A percentile compares a stretch with the other conserved stretches of the same genome.
These are phyloP conservation scores for Parnassius glacialis DNA, from an alignment of 2,888 invertebrate genomes.

Conservation along the genomic window DNA sequence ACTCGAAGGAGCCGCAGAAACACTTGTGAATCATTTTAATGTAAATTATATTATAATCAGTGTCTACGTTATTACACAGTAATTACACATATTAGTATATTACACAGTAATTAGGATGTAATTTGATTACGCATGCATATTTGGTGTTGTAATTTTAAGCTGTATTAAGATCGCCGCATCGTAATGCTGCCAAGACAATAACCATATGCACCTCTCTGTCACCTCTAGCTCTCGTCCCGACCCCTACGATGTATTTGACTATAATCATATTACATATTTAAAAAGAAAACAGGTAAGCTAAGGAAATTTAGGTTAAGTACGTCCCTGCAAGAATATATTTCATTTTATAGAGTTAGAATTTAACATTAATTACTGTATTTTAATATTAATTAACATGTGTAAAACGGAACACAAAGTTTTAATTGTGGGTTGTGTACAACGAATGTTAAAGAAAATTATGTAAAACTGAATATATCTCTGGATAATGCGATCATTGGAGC, in stretches of 20 bases:
- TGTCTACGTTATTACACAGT: neutral
- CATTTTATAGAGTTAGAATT: conserved; percentile 60
- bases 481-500: neutral
- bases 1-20: neutral
- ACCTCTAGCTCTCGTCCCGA: conserved; percentile 43
- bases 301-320: conserved; percentile 49
- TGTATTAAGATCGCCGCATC: neutral
- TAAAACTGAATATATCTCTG: conserved; percentile 13
- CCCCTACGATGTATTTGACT: conserved; percentile 22
- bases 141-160: conserved; percentile 8
- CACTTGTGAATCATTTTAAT: conserved; percentile 7
- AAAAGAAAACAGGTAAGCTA: conserved; percentile 69
- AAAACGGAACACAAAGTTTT: conserved; percentile 32
- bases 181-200: conserved; percentile 16
- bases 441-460: conserved; percentile 45
- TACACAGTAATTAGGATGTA: conserved; percentile 14
- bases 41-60: conserved; percentile 9
- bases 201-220: conserved; percentile 40
- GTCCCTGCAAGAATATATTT: conserved; percentile 68
- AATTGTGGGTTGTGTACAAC: conserved; percentile 68
- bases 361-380: conserved; percentile 34
- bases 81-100: neutral
- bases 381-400: conserved; percentile 23
- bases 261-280: conserved; percentile 26
- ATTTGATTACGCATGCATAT: conserved; percentile 3